These are phyloP conservation scores for Phlogophora meticulosa DNA, from an alignment of 2,888 invertebrate genomes.

Conservation along the genomic window DNA sequence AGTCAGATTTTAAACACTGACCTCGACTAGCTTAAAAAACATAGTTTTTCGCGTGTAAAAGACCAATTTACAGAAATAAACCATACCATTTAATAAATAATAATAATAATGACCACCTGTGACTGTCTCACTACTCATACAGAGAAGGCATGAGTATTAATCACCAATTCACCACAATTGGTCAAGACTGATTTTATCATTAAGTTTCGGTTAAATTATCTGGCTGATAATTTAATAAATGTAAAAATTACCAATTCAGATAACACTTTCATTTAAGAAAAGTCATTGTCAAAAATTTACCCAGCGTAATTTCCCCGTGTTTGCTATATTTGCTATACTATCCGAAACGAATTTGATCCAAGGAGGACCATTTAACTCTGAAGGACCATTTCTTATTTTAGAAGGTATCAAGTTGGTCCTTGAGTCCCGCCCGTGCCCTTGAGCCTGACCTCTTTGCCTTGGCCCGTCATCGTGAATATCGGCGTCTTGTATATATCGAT, in stretches of 20 bases:
- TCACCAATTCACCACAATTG: too few relatives aligned
- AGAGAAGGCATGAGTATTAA: too few relatives aligned
- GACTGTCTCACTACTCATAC: too few relatives aligned
- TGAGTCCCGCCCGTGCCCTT: conserved; percentile 19
- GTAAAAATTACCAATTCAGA: too few relatives aligned
- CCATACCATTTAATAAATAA: too few relatives aligned
- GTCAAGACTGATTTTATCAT: too few relatives aligned
- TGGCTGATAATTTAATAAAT: background rate
- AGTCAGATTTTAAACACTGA: too few relatives aligned
- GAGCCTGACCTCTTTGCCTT: conserved; percentile 49
- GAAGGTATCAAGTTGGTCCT: background rate
- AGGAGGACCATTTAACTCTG: background rate
- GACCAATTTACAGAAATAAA: too few relatives aligned
- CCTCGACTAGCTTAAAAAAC: too few relatives aligned
- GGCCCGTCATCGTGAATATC: conserved; percentile 17
- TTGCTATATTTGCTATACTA: background rate
- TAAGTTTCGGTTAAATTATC: background rate
- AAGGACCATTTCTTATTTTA: conserved; percentile 12
- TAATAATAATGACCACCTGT: too few relatives aligned
- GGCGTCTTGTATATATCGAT: conserved; percentile 40
- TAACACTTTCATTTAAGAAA: too few relatives aligned
- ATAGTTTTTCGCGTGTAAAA: too few relatives aligned
- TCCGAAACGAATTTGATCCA: background rate
- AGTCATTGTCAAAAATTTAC: background rate
- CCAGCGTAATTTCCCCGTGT: background rate